Evolutionary conservation across 2,113 vertebrate genomes (phyloP).

Genomic region (Eclectus roratus): DNA sequence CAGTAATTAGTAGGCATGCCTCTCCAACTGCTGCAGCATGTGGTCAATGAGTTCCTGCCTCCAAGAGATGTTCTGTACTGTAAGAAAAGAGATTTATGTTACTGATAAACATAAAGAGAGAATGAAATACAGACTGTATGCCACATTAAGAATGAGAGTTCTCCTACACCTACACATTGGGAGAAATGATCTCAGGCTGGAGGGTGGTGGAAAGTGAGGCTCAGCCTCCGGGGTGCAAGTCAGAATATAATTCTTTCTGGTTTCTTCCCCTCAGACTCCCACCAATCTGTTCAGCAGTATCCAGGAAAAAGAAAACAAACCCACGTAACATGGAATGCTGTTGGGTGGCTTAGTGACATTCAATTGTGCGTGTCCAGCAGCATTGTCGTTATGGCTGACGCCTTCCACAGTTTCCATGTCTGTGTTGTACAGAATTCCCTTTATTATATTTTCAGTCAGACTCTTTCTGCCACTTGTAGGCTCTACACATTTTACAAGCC

Average conservation of each 20-base stretch:
- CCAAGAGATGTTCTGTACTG: constrained; percentile 36
- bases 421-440: background rate
- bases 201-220: background rate
- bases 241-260: background rate
- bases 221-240: background rate
- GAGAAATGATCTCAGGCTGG: background rate
- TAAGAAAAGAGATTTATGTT: constrained; percentile 35
- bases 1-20: constrained; percentile 53
- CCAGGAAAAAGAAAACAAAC: background rate
- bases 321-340: background rate
- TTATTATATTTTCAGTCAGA: background rate
- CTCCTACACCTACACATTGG: background rate
- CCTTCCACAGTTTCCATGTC: background rate
- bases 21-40: constrained; percentile 57
- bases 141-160: background rate
- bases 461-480: background rate
- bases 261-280: background rate
- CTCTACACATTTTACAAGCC: background rate
- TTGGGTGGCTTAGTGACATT: background rate
- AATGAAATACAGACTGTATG: constrained; percentile 18
- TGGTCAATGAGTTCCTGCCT: constrained; percentile 61
- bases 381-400: background rate
- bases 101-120: constrained; percentile 25
- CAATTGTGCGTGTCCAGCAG: background rate
- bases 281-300: constrained; percentile 11